Conservation (phyloP, 2,113 vertebrate genomes). For the Alexandromys fortis region DNA sequence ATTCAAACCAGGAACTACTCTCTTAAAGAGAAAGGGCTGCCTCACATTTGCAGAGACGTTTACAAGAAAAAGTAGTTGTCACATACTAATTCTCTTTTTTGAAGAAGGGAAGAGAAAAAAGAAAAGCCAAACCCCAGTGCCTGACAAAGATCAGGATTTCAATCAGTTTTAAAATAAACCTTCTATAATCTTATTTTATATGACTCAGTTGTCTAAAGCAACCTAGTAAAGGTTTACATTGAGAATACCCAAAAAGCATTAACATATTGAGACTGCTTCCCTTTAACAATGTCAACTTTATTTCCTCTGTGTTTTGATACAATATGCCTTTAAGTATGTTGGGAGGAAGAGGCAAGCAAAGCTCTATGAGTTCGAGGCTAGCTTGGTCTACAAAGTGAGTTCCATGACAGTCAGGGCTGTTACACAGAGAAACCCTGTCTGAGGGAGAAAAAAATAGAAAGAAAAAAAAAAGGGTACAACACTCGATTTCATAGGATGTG, state of each 20-base stretch:
- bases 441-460: too few species aligned
- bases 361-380: neutral
- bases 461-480: slow-evolving; percentile 47
- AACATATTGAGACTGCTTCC: slow-evolving; percentile 47
- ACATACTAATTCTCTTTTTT: slow-evolving; percentile 9
- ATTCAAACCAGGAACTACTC: slow-evolving; percentile 49
- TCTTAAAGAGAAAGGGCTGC: slow-evolving; percentile 22
- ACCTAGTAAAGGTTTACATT: slow-evolving; percentile 57
- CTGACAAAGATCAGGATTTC: slow-evolving; percentile 10
- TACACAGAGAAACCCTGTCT: neutral
- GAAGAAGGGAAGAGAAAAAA: neutral
- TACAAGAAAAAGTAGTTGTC: neutral
- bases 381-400: neutral
- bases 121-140: neutral
- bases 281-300: slow-evolving; percentile 61
- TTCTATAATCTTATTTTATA: slow-evolving; percentile 58
- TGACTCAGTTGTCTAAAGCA: slow-evolving; percentile 62
- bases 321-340: neutral
- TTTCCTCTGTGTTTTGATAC: slow-evolving; percentile 56
- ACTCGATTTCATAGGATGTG: slow-evolving; percentile 40
- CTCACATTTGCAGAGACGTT: neutral
- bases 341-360: neutral
- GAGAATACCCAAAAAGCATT: slow-evolving; percentile 58
- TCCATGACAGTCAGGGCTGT: neutral
- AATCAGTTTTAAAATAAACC: slow-evolving; percentile 47